A percentile compares a stretch with the other conserved stretches of the same genome.
Conservation (phyloP, 2,113 vertebrate genomes). For the Oreochromis aureus region DNA sequence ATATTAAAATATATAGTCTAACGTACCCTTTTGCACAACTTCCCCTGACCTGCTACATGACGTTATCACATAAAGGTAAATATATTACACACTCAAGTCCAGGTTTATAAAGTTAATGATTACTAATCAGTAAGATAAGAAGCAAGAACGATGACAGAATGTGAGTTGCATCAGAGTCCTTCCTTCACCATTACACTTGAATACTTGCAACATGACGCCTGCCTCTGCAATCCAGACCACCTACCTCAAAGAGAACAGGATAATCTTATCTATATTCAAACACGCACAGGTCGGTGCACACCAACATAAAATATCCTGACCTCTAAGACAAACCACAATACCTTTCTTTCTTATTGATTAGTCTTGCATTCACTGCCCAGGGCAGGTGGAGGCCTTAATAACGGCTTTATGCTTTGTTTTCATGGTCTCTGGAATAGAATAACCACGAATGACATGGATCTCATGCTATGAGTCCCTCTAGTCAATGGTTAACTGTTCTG, state of each 20-base stretch:
- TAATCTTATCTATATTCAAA: slow-evolving; percentile 1
- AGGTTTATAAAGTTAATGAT: slow-evolving; percentile 11
- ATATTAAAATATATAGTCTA: neutral
- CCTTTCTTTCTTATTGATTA: slow-evolving; percentile 58
- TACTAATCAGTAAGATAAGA: neutral
- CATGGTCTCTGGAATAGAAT: slow-evolving; percentile 40
- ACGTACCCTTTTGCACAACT: neutral
- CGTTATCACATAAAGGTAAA: neutral
- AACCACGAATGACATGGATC: slow-evolving; percentile 46
- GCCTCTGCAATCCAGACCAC: slow-evolving; percentile 19
- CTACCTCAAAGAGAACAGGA: slow-evolving; percentile 5
- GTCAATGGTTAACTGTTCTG: slow-evolving; percentile 73
- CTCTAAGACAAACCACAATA: slow-evolving; percentile 29
- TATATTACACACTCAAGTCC: neutral
- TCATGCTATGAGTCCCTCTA: slow-evolving; percentile 6
- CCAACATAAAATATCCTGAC: slow-evolving; percentile 9
- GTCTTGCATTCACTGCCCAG: slow-evolving; percentile 57
- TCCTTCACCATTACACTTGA: neutral
- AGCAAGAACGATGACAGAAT: neutral
- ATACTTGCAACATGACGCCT: neutral
- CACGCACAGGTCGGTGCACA: neutral
- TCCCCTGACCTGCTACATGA: neutral
- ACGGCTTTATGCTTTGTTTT: slow-evolving; percentile 54
- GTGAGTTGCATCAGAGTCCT: neutral
- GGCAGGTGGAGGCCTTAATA: slow-evolving; percentile 42